A percentile compares a stretch with the other conserved stretches of the same genome.
phyloP scores from a whole-genome alignment of 1,140 invertebrate genomes.

The Cecropterus lyciades region DNA sequence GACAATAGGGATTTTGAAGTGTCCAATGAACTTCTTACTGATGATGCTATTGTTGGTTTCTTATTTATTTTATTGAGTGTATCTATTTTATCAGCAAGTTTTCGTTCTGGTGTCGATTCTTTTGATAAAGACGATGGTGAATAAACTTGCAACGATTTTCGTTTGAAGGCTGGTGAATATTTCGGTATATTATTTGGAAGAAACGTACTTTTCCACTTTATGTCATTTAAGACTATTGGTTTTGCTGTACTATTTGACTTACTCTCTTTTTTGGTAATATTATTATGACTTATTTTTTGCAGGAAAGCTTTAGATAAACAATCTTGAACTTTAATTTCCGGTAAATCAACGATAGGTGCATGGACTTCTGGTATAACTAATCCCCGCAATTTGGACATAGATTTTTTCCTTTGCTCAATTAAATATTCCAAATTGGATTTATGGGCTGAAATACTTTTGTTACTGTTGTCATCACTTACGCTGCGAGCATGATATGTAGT shows the following conservation, averaged over 20 bases:
- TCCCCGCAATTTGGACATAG: slow-evolving; percentile 92
- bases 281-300: slow-evolving; percentile 56
- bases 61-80: slow-evolving; percentile 54
- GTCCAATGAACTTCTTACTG: slow-evolving; percentile 70
- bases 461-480: slow-evolving; percentile 77
- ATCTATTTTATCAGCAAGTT: slow-evolving; percentile 64
- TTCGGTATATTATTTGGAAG: slow-evolving; percentile 87
- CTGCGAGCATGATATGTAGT: slow-evolving; percentile 68
- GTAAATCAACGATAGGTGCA: slow-evolving; percentile 85
- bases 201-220: slow-evolving; percentile 84
- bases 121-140: slow-evolving; percentile 76
- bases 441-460: slow-evolving; percentile 71
- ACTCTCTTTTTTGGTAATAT: slow-evolving; percentile 50
- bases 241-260: slow-evolving; percentile 51
- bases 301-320: slow-evolving; percentile 62
- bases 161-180: slow-evolving; percentile 93
- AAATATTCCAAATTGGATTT: slow-evolving; percentile 87
- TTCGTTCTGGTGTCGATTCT: slow-evolving; percentile 73
- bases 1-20: slow-evolving; percentile 45
- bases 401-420: slow-evolving; percentile 91
- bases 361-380: slow-evolving; percentile 92
- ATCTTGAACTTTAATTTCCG: slow-evolving; percentile 91
- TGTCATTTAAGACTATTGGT: slow-evolving; percentile 59
- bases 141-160: slow-evolving; percentile 89
- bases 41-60: slow-evolving; percentile 49